These are phyloP conservation scores for Conus ventricosus DNA, from an alignment of 1,140 invertebrate species.

Conservation along the genomic window DNA sequence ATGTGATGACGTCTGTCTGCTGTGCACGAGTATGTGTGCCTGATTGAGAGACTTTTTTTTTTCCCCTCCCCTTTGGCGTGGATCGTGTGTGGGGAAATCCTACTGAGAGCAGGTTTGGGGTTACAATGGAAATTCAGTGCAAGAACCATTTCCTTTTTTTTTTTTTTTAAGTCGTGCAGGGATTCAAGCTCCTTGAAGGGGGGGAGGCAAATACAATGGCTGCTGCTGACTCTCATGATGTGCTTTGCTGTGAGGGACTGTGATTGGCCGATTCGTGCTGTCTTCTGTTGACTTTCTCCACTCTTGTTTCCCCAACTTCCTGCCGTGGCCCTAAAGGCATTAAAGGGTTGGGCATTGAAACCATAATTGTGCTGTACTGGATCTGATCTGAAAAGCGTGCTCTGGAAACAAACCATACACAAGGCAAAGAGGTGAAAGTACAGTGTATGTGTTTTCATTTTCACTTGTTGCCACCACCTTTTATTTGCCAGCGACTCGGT, in stretches of 20 bases:
- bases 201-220: not conserved
- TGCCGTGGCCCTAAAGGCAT: no score
- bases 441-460: not conserved
- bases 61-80: not conserved
- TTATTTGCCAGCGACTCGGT: not conserved
- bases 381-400: not conserved
- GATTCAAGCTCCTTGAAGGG: not conserved
- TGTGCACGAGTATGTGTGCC: not conserved
- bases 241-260: not conserved
- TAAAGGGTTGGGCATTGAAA: not conserved
- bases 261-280: not conserved
- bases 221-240: not conserved
- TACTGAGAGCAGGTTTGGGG: not conserved
- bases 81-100: not conserved
- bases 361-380: not conserved
- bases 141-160: no score
- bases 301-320: not conserved
- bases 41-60: not conserved
- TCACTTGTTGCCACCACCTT: not conserved
- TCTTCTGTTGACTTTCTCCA: not conserved
- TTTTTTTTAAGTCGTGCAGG: not conserved
- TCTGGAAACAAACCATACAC: not conserved
- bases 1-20: no score
- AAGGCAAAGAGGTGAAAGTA: not conserved
- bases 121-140: no score